Evolutionary conservation across 1,140 invertebrate species (phyloP).

Genomic region (Oscheius sp.): DNA sequence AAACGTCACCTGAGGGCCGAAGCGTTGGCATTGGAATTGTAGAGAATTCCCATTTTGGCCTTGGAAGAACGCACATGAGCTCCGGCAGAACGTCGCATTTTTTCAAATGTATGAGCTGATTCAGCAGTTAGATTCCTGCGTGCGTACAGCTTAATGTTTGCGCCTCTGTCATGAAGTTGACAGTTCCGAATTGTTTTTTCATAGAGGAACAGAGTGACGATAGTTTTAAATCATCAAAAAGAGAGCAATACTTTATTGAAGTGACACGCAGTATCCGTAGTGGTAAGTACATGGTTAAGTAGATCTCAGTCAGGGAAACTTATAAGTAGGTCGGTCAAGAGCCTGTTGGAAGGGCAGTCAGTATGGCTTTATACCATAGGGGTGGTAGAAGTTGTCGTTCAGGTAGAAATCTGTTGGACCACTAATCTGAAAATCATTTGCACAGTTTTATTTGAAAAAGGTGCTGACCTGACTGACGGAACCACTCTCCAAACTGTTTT

Average conservation of each 20-base stretch:
- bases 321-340: neutral
- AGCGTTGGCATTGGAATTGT: slow-evolving; percentile 12
- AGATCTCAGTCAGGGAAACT: neutral
- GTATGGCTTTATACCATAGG: slow-evolving; percentile 16
- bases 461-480: slow-evolving; percentile 25
- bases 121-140: neutral
- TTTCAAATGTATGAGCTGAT: neutral
- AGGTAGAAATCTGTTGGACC: slow-evolving; percentile 28
- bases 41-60: slow-evolving; percentile 10
- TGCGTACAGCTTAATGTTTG: neutral
- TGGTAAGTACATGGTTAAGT: too few relatives aligned
- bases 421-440: slow-evolving; percentile 24
- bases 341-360: neutral
- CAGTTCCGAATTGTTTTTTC: too few relatives aligned
- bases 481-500: slow-evolving; percentile 21
- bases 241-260: too few relatives aligned
- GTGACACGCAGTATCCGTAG: too few relatives aligned
- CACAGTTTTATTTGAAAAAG: slow-evolving; percentile 2
- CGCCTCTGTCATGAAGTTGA: neutral
- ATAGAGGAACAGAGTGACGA: too few relatives aligned
- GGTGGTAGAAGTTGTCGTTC: slow-evolving; percentile 14
- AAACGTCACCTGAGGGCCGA: slow-evolving; percentile 11
- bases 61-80: slow-evolving; percentile 13
- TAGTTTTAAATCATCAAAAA: too few relatives aligned
- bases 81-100: slow-evolving; percentile 18